Evolutionary conservation across 1,140 invertebrate genomes (phyloP).

Genomic region (Ceratosolen fusciceps): DNA sequence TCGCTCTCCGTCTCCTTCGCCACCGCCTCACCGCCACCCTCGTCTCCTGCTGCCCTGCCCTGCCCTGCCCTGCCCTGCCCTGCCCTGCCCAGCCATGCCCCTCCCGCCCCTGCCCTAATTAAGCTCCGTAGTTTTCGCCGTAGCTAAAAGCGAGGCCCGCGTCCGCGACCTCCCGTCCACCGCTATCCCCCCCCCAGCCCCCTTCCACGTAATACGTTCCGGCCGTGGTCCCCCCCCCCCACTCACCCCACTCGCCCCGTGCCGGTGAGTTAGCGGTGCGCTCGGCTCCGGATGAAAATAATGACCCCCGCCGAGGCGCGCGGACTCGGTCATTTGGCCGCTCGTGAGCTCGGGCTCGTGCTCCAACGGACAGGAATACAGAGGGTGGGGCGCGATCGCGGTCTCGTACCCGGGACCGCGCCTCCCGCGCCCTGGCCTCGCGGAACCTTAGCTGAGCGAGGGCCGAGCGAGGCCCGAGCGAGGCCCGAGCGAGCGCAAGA

Average conservation of each 20-base stretch:
- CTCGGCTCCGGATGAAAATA: constrained; percentile 44
- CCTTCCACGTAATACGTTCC: no score
- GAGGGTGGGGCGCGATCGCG: not conserved
- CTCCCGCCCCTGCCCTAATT: constrained; percentile 26
- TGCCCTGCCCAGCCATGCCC: no score
- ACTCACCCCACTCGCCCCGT: no score
- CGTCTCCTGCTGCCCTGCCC: no score
- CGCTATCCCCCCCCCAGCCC: no score
- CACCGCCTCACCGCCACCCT: no score
- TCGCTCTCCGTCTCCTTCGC: no score
- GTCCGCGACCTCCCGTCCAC: not conserved
- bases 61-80: no score
- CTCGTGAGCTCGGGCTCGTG: constrained; percentile 1
- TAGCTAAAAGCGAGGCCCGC: constrained; percentile 31
- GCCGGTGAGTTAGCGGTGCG: not conserved
- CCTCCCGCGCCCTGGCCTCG: constrained; percentile 32
- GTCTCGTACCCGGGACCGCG: not conserved
- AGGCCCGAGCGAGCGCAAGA: constrained; percentile 52
- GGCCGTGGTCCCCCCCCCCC: no score
- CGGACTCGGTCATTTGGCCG: not conserved
- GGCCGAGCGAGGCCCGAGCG: not conserved
- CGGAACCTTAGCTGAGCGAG: constrained; percentile 19
- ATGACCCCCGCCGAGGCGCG: constrained; percentile 21
- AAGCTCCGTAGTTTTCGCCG: constrained; percentile 41
- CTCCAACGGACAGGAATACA: not conserved